Base-by-base conservation (phyloP, 2,797 vertebrate genomes). In the Periparus ater region DNA sequence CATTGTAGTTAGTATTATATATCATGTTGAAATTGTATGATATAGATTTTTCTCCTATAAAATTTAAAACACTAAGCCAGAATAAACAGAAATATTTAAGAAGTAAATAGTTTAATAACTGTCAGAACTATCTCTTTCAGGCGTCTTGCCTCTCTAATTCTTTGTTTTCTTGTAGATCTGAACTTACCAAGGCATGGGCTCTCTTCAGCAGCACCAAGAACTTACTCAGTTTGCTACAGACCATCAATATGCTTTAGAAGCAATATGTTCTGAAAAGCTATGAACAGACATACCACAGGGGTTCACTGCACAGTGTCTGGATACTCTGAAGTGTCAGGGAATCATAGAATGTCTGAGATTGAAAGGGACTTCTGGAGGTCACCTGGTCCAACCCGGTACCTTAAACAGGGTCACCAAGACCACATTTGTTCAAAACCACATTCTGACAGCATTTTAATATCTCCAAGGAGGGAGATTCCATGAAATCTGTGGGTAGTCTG, bases 111-210 rank as follows among this genome's bases (percentile, higher is more conserved):
- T 71, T 81, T 34, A 77, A 57, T 50, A n/a, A 65, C 36, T 61
- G 5, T 32, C 23, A 40, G 36, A 65, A 65, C 6, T 12, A 51
- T 67, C 10, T 77, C 20, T 80, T 85, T 53, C 54, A 61, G 6
- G 7, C 1, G 1, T 65, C 42, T 74, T 65, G 3, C 7, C 11
- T 82, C 42, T 29, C 6, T 54, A 20, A 44, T 50, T 48, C 30
- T 40, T 73, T 53, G 11, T 81, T 75, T 83, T 76, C 55, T 29
- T 78, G 14, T 14, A 72, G 9, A 30, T 22, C 2, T 0, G 16
- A 72, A 57, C 4, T n/a, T 77, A 38, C 3, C 3, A 62, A 72
- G 17, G 5, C 25, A 57, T 25, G 5, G 2, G 1, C 2, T 4
- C 0, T 44, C 17, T 79, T 84, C 73, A 85, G 27, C 6, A 91